Evolutionary conservation across 1,140 invertebrate genomes (phyloP).

Genomic region (Sarcophaga peregrina): DNA sequence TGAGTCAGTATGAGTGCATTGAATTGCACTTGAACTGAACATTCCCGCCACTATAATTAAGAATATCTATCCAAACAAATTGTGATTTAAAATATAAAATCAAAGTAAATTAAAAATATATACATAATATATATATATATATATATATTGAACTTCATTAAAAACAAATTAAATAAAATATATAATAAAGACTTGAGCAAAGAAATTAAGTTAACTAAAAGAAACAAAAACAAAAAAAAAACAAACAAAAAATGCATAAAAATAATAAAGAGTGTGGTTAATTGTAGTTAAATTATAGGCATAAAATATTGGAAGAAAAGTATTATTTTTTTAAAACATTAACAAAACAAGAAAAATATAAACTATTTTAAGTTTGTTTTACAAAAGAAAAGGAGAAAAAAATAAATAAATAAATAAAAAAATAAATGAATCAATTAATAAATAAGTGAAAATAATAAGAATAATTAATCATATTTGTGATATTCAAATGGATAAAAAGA

Average conservation of each 20-base stretch:
- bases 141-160: slow-evolving; percentile 2
- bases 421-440: neutral
- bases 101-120: neutral
- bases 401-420: neutral
- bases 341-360: neutral
- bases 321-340: neutral
- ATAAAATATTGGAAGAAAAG: neutral
- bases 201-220: slow-evolving; percentile 38
- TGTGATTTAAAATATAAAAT: neutral
- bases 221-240: neutral
- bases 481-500: neutral
- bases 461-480: slow-evolving; percentile 4
- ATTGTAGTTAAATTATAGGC: slow-evolving; percentile 8
- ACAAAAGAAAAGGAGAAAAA: neutral
- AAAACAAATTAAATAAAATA: neutral
- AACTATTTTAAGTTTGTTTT: neutral
- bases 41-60: neutral
- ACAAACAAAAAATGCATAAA: neutral
- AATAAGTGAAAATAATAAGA: neutral
- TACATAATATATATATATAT: too few relatives aligned
- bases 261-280: neutral
- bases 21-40: too few relatives aligned
- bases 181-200: slow-evolving; percentile 28
- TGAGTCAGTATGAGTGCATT: too few relatives aligned
- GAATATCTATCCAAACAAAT: neutral